These are phyloP conservation scores for Calameuta idolon DNA, from an alignment of 2,888 invertebrate genomes.

Conservation along the genomic window DNA sequence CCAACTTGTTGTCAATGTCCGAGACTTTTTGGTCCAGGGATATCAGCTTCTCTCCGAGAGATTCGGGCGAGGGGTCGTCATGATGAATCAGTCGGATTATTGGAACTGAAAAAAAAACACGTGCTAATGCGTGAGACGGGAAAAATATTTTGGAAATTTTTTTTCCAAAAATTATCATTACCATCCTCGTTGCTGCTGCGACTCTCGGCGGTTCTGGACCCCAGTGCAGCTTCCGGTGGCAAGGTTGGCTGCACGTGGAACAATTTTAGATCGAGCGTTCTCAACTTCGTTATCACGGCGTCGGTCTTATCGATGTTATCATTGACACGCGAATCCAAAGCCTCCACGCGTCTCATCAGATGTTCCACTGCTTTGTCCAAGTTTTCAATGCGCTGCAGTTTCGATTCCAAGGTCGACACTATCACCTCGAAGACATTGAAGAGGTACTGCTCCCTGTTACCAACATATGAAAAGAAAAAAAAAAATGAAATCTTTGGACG, in stretches of 20 bases:
- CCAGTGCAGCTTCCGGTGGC: constrained; percentile 60
- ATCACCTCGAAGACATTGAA: constrained; percentile 92
- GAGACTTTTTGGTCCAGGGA: constrained; percentile 86
- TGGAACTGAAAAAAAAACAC: constrained; percentile 41
- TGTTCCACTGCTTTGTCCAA: constrained; percentile 89
- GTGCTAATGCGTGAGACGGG: no score
- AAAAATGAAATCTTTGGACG: neutral
- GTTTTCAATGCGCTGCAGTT: constrained; percentile 88
- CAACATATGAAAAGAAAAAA: constrained; percentile 52
- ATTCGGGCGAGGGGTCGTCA: constrained; percentile 49
- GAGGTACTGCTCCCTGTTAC: constrained; percentile 87
- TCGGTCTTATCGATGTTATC: constrained; percentile 89
- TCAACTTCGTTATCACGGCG: constrained; percentile 81
- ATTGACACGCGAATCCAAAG: constrained; percentile 82
- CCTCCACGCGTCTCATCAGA: constrained; percentile 86
- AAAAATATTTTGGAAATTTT: neutral
- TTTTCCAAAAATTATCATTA: constrained; percentile 23
- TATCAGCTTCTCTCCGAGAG: constrained; percentile 69
- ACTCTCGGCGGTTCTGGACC: constrained; percentile 44
- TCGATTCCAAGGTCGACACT: constrained; percentile 88
- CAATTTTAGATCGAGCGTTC: constrained; percentile 80
- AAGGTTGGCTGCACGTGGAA: constrained; percentile 71
- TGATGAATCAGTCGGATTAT: constrained; percentile 54
- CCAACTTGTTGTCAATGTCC: constrained; percentile 83
- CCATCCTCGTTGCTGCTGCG: constrained; percentile 47